Base-by-base conservation (phyloP, 2,113 vertebrate species). In the Lamprologus sp. region DNA sequence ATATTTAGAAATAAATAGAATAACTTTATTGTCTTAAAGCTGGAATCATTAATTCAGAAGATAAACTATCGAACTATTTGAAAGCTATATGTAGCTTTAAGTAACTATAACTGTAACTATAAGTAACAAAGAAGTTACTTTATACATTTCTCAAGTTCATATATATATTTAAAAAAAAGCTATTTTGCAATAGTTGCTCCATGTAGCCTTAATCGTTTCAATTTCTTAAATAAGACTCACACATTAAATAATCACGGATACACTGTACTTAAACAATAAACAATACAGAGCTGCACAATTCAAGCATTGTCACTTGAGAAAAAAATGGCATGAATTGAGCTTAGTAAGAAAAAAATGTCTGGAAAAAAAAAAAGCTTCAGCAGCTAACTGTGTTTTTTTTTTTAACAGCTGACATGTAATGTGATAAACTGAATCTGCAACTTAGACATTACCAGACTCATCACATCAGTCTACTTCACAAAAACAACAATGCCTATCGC, bases 381-480 rank as follows among this genome's bases (percentile, higher is more conserved):
- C 70, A 19, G 21, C 42, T 15, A 31, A 8, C 21, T 7, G 11
- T 28, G 31, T 7, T 17, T 37, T 73, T 37, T 45, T 45, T 47
- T 49, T 55, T 26, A 7, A 79, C 53, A 63, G 15, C 15, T 17
- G 7, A 65, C 40, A 33, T 68, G 84, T 79, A 88, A 93, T 33
- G 15, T 82, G 54, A 90, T 87, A 75, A 86, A 55, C 31, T n/a
- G 53, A 35, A 35, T 88, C 55, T 88, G 35, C 35, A 84, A 21
- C 37, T 75, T 70, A 35, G 33, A 73, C 40, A 75, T 86, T 51
- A 82, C 42, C 82, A 45, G 17, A 68, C 33, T 58, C 45, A 31
- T 86, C 87, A 85, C 85, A 90, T 92, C 82, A 84, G 81, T 84
- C 73, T 85, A 49, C 81, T 90, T 88, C 82, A 87, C 86, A 90